Conservation (phyloP, 1,140 invertebrate genomes). For the Melipona quadrifasciata region DNA sequence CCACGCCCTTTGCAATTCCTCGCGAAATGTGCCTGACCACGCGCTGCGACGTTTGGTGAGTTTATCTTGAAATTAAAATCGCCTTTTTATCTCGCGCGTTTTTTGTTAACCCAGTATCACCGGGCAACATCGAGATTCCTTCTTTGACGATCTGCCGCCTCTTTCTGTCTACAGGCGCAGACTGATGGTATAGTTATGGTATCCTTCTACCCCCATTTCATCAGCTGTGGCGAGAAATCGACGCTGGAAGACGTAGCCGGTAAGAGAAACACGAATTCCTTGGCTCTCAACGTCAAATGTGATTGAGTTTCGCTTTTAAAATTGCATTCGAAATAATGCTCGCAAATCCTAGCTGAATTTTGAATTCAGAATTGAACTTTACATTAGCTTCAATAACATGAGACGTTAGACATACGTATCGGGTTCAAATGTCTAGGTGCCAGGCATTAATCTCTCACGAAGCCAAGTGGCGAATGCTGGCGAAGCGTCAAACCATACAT, state of each 20-base stretch:
- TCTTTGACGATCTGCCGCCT: too few species aligned
- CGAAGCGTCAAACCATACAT: not conserved
- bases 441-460: not conserved
- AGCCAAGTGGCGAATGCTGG: not conserved
- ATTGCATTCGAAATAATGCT: too few species aligned
- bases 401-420: too few species aligned
- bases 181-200: constrained; percentile 95
- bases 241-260: constrained; percentile 89
- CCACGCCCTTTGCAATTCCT: constrained; percentile 91
- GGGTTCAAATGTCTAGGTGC: too few species aligned
- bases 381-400: too few species aligned
- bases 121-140: too few species aligned
- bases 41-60: constrained; percentile 90
- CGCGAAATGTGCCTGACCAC: constrained; percentile 93
- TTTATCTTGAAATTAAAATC: constrained; percentile 31
- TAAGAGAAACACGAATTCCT: constrained; percentile 57
- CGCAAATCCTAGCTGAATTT: too few species aligned
- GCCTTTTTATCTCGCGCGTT: not conserved
- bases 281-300: not conserved
- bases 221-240: constrained; percentile 90
- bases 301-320: not conserved
- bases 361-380: too few species aligned
- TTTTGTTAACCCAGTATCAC: not conserved
- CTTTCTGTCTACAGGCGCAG: constrained; percentile 83
- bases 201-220: constrained; percentile 92